Evolutionary conservation across 92 coral and sea anemone species (phyloP).

Genomic region (Chrysogorgia sp.): DNA sequence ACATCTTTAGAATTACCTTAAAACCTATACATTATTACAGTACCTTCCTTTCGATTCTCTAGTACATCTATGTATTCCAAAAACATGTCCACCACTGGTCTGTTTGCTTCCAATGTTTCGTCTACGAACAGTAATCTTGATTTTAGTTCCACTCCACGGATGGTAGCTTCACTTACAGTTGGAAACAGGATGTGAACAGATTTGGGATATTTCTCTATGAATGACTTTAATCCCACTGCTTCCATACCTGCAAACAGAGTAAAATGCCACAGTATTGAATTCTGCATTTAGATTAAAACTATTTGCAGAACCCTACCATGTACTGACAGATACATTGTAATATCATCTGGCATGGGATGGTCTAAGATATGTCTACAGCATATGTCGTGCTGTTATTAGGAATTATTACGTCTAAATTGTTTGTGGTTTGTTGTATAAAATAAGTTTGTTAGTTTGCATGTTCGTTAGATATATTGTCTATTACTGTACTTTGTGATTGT

Average conservation of each 20-base stretch:
- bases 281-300: conserved; percentile 22
- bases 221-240: conserved; percentile 27
- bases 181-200: conserved; percentile 15
- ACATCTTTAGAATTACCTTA: no score
- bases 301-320: conserved; percentile 20
- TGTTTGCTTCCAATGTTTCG: conserved; percentile 28
- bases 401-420: no score
- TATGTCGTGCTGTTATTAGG: no score
- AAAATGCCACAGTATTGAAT: neutral
- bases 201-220: conserved; percentile 18
- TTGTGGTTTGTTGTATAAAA: neutral
- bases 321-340: conserved; percentile 20
- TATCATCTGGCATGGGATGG: conserved; percentile 16
- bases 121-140: conserved; percentile 11
- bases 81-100: conserved; percentile 21
- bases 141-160: conserved; percentile 20
- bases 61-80: conserved; percentile 14
- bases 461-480: no score
- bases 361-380: no score
- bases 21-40: no score
- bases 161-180: conserved; percentile 10
- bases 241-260: conserved; percentile 17
- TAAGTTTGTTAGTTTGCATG: no score
- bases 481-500: no score
- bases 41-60: conserved; percentile 36